Base-by-base conservation (phyloP, 2,888 invertebrate genomes). In the Phaonia tiefii region DNA sequence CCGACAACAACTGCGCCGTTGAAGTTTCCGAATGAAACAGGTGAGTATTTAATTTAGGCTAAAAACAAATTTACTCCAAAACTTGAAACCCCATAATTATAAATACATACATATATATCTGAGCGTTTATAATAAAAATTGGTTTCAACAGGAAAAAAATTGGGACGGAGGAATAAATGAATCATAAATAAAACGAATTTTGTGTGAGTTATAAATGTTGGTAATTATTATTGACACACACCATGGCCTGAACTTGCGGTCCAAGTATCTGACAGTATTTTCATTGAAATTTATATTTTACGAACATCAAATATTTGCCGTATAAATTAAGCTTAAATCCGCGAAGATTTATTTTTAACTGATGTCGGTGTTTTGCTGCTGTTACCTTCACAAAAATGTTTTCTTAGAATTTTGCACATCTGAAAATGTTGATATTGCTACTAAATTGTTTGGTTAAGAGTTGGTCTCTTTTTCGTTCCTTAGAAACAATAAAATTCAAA, bases 31-130 rank as follows among this genome's bases (percentile, higher is more conserved):
- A 46, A 54, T n/a, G 42, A 58, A 80, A 80, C 80, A 80, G 80
- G 80, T 80, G 80, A 80, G 74, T 77, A 31, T 20, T 69, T 58
- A 44, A 46, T 80, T 77, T 80, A 77, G 74, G 15, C 26, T 25
- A 71, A 60, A 42, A 49, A 56, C 54, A 69, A 51, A 56, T 25
- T 60, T 31, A 37, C 39, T n/a, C 31, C 56, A 58, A 42, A 60
- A 67, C 39, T 26, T 1, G 15, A 60, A 74, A 20, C 31, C 71
- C 76, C 60, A 67, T 80, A 77, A 80, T 80, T 80, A 80, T 77
- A n/a, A n/a, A n/a, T n/a, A n/a, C n/a, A n/a, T n/a, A n/a, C n/a
- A n/a, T n/a, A n/a, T 69, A 26, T 58, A 31, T 11, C 37, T 17
- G 37, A 63, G 1, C 54, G 60, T 39, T 2, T 74, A 54, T 60